Base-by-base conservation (phyloP, 2,888 invertebrate genomes). In the Neoaliturus tenellus region DNA sequence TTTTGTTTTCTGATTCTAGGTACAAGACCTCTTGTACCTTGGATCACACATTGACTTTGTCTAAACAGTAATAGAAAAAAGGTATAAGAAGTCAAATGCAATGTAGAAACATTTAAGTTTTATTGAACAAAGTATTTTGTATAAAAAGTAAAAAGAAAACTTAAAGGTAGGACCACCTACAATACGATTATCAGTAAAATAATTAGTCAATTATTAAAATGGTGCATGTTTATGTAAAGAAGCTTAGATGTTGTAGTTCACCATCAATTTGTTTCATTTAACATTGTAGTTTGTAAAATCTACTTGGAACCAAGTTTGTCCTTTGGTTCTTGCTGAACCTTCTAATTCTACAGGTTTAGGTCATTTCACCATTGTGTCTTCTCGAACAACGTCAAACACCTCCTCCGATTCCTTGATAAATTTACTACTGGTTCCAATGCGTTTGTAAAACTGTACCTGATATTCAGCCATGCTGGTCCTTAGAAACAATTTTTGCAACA, bases 361-460 rank as follows among this genome's bases (percentile, higher is more conserved):
- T 17, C 8, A 20, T 23, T 67, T 80, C 17, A 44, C 69, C 17
- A 41, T 48, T 10, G 41, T 78, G 48, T 41, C 80, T 41, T 78
- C 48, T 28, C 28, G 44, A 10, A 48, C 62, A 33, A 48, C 67
- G 20, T 80, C 80, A 58, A 83, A 62, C 31, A 83, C 25, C 39
- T 75, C 83, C n/a, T 39, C 78, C 41, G 62, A 78, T 75, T 33
- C 83, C 41, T 83, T 62, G 41, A 78, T 25, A 62, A 75, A 58
- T 48, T 58, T 62, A 48, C 78, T 35, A 55, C 78, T 67, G 41
- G 31, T 81, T 67, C 81, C 69, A 23, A 81, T 71, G 12, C 71
- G 69, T 82, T 82, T 82, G 39, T 44, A 69, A 71, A 82, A 82
- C 44, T 81, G 31, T 48, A 82, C 44, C 51, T 82, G 44, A 48